A percentile compares a stretch with the other conserved stretches of the same genome.
These are phyloP conservation scores for Buphagus erythrorhynchus DNA, from an alignment of 2,797 vertebrate species.

Conservation along the genomic window DNA sequence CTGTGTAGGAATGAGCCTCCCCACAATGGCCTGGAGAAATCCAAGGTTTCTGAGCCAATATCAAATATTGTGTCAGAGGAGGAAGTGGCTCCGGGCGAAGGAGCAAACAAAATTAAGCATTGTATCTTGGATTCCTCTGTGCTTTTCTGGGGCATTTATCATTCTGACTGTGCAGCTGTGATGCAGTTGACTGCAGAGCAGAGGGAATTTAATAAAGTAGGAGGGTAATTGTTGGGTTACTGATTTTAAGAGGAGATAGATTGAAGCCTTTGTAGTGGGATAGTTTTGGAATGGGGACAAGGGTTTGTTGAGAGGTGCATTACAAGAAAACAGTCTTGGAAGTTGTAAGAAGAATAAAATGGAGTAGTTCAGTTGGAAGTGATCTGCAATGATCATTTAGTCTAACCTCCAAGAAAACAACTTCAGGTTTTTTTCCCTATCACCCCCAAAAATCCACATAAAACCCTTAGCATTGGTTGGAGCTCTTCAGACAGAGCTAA, in stretches of 20 bases:
- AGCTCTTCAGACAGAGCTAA: neutral
- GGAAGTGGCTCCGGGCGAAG: conserved; percentile 4
- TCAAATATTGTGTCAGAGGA: conserved; percentile 16
- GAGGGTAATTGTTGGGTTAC: neutral
- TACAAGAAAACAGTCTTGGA: neutral
- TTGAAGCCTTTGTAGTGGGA: neutral
- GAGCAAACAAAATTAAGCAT: conserved; percentile 63
- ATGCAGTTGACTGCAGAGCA: neutral
- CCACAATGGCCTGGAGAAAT: neutral
- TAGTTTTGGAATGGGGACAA: neutral
- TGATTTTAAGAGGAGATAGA: neutral
- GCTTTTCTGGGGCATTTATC: conserved; percentile 45
- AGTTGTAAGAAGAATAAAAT: neutral
- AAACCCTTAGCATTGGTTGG: neutral
- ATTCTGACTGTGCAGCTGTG: neutral
- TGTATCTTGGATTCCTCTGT: neutral
- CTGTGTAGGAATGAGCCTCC: neutral
- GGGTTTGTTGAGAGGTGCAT: neutral
- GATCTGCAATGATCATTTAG: accelerated
- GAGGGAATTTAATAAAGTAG: conserved; percentile 5
- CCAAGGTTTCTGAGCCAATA: neutral
- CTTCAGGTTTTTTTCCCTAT: accelerated
- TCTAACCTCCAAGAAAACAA: neutral
- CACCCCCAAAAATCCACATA: neutral
- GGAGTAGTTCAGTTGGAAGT: neutral